Conservation (phyloP, 2,113 vertebrate species). For the Lota lota region DNA sequence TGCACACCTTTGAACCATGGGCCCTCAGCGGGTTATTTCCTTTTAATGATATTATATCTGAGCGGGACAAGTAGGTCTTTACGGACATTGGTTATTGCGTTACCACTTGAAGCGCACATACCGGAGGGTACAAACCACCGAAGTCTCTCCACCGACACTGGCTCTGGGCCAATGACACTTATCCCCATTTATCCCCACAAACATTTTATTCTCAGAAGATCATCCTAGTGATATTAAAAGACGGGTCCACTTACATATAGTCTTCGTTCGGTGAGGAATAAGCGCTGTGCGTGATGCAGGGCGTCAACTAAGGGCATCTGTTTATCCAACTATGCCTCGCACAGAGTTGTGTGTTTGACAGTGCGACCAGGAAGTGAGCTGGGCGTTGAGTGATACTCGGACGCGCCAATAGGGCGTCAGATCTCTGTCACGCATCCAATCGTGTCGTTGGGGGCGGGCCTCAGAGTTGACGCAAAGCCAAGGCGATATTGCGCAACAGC, state of each 20-base stretch:
- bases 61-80: too few species aligned
- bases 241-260: constrained; percentile 51
- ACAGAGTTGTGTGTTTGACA: constrained; percentile 28
- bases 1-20: too few species aligned
- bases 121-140: too few species aligned
- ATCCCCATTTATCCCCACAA: too few species aligned
- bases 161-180: too few species aligned
- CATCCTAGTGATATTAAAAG: neutral
- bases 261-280: constrained; percentile 19
- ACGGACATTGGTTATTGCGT: too few species aligned
- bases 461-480: constrained; percentile 17
- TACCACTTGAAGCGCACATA: too few species aligned
- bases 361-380: constrained; percentile 48
- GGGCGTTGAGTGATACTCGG: constrained; percentile 21
- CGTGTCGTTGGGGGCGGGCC: neutral
- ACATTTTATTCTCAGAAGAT: too few species aligned
- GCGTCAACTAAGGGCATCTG: constrained; percentile 23
- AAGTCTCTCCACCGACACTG: too few species aligned
- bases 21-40: too few species aligned
- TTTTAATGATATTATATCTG: too few species aligned
- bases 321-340: neutral
- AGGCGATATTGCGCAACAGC: constrained; percentile 22
- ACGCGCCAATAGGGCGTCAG: constrained; percentile 39
- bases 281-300: constrained; percentile 24
- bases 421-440: constrained; percentile 26